Evolutionary conservation across 2,113 vertebrate species (phyloP).

Genomic region (Capricornis sumatraensis): DNA sequence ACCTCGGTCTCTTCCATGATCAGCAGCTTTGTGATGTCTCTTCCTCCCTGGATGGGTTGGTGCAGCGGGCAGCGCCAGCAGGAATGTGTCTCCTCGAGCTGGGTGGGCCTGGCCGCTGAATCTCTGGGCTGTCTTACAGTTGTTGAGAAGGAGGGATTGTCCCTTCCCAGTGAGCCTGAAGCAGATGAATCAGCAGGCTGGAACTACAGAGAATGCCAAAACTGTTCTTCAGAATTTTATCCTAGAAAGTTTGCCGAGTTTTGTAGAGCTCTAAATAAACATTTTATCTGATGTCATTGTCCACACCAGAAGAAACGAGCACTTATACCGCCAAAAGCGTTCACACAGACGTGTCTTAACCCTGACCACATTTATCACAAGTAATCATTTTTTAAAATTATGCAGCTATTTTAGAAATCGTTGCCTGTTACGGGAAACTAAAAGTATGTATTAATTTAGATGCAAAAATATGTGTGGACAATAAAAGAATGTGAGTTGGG

Average conservation of each 20-base stretch:
- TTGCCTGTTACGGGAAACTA: background rate
- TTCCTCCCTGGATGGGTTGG: background rate
- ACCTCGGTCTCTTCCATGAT: background rate
- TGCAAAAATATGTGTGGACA: background rate
- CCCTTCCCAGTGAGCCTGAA: background rate
- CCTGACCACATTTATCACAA: background rate
- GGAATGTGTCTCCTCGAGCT: rapidly evolving
- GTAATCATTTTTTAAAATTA: background rate
- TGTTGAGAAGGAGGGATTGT: background rate
- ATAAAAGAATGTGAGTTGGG: background rate
- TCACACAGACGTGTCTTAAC: background rate
- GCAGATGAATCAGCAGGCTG: background rate
- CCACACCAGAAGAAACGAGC: background rate
- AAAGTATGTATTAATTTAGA: background rate
- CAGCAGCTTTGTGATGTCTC: background rate
- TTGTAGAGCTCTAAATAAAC: background rate
- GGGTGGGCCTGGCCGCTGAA: background rate
- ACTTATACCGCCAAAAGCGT: background rate
- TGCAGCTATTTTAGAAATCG: background rate
- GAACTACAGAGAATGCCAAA: background rate
- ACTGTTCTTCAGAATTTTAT: background rate
- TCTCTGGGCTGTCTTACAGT: background rate
- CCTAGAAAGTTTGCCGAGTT: background rate
- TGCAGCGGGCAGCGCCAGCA: too few relatives aligned
- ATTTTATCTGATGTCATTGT: background rate